phyloP scores from a whole-genome alignment of 2,797 vertebrate species.

The Paratrypauchen microcephalus region DNA sequence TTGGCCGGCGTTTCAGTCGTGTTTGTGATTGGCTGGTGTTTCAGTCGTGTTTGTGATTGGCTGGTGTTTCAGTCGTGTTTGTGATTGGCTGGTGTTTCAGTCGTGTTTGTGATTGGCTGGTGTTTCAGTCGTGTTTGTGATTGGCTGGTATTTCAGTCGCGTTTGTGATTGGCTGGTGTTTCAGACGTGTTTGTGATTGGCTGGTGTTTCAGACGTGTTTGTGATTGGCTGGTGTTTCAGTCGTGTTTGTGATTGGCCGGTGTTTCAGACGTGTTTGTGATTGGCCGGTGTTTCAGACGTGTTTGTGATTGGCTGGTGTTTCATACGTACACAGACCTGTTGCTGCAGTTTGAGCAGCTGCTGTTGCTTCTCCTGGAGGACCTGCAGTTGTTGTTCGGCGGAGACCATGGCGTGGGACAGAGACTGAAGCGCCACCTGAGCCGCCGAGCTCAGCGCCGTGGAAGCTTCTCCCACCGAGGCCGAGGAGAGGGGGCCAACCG shows the following conservation, averaged over 20 bases:
- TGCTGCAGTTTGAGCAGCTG: constrained; percentile 99
- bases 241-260: too few relatives aligned
- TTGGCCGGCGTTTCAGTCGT: not conserved
- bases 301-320: not conserved
- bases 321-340: constrained; percentile 79
- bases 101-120: too few relatives aligned
- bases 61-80: too few relatives aligned
- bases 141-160: too few relatives aligned
- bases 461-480: constrained; percentile 94
- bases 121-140: not conserved
- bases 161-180: too few relatives aligned
- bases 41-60: constrained; percentile 2
- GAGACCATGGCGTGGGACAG: constrained; percentile 99
- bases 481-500: constrained; percentile 92
- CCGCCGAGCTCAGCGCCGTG: constrained; percentile 96
- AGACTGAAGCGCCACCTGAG: constrained; percentile 99
- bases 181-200: too few relatives aligned
- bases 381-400: constrained; percentile 99
- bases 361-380: constrained; percentile 99
- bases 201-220: too few relatives aligned
- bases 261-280: too few relatives aligned
- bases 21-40: too few relatives aligned
- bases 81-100: too few relatives aligned
- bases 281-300: too few relatives aligned
- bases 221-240: too few relatives aligned